Evolutionary conservation across 2,113 vertebrate genomes (phyloP), one percentile per base, ranked within the genome.

Genomic region (Willisornis vidua): DNA sequence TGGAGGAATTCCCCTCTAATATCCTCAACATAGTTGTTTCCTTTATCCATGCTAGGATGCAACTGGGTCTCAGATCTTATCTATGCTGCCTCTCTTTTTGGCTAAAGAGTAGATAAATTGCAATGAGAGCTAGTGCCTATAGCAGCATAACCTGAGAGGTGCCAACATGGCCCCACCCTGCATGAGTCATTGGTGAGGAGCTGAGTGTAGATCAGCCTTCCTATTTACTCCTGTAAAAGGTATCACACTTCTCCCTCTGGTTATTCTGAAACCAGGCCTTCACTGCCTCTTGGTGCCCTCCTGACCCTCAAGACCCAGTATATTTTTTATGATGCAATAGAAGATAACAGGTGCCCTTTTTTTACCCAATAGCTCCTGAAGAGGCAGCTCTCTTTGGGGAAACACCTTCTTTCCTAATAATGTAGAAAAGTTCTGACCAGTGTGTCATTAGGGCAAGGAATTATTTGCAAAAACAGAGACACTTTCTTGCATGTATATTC

Each of bases 1-100:
- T 89, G 46, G n/a, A 96, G 89, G 90, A 94, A 95, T 97, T 96
- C 92, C 94, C 96, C 96, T 93, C 80, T 79, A 93, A 85, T 92
- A 96, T 92, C 88, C 92, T 95, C 54, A 79, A 49, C 39, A 73
- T 12, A 93, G n/a, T 23, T 93, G 58, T 85, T 96, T 94, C 95
- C 92, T 96, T 90, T 90, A 95, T 68, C 92, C 18, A 5, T 68
- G 41, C n/a, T 72, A 68, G 49, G 80, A 87, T 94, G 54, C 92
- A 92, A 85, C 62, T 73, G 46, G n/a, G 39, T 85, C 79, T 94
- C 83, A 87, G 94, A 93, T 96, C 1, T 0, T 91, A 97, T 94
- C 94, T 92, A 2, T 46, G 22, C 52, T 80, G 25, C n/a, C 86
- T 61, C 76, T 88, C 70, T 86, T 85, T 85, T 87, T n/a, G 1